Evolutionary conservation across 2,888 invertebrate genomes (phyloP), one percentile per base, ranked within the genome.

Genomic region (Blomia tropicalis): DNA sequence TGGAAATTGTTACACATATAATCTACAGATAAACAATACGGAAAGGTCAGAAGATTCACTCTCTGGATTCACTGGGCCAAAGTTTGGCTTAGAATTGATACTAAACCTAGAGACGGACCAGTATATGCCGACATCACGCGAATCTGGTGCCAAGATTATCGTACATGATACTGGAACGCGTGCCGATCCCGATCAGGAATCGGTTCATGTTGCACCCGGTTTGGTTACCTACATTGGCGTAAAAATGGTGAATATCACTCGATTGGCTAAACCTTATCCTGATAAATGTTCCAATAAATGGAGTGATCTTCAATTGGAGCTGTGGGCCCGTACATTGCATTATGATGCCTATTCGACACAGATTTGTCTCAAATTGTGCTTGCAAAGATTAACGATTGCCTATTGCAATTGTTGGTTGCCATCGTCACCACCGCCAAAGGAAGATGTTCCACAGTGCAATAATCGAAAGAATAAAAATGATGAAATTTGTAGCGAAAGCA

Each of bases 61-160:
- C 2, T 59, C 53, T 25, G 63, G 63, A 14, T 63, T 63, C 29
- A 63, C 63, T 32, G 63, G 65, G 22, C 65, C 61, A 4, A 60
- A 65, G 31, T 65, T 64, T 53, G 66, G 66, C 17, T 31, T 66
- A 11, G 66, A 66, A 32, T 36, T 66, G 44, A 27, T 51, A 30
- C 32, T 66, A 4, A 62, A 64, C 53, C 32, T 66, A 17, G 64
- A 66, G 29, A 64, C 64, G 5, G 60, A 60, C 31, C 59, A 64
- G 32, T 66, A 66, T 58, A 66, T 66, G 66, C 66, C 66, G 2
- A 66, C 66, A n/a, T 62, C 66, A 11, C 62, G 56, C 3, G 66
- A 66, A 53, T 56, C 62, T 17, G 66, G 66, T 17, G 64, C 64
- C 7, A 66, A 64, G 43, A 56, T 66, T 30, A 54, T 66, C 1